Evolutionary conservation across 2,888 invertebrate species (phyloP).

Genomic region (Synergus umbraculus): DNA sequence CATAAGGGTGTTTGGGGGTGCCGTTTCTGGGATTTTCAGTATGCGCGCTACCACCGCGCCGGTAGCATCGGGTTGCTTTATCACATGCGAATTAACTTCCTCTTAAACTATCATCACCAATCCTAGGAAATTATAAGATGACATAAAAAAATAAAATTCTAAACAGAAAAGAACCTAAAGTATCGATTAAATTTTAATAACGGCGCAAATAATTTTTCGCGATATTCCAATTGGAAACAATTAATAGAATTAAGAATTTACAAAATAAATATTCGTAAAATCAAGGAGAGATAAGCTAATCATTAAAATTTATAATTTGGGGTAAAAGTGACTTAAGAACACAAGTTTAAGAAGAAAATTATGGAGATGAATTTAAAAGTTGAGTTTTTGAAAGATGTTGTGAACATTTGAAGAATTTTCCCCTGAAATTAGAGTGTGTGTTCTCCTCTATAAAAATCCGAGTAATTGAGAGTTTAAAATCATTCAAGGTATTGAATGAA

Average conservation of each 20-base stretch:
- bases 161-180: background rate
- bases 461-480: background rate
- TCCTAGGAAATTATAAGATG: background rate
- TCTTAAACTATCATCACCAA: background rate
- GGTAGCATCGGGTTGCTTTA: conserved; percentile 50
- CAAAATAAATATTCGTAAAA: background rate
- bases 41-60: conserved; percentile 72
- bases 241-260: background rate
- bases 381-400: background rate
- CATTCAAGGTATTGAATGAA: background rate
- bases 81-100: conserved; percentile 36
- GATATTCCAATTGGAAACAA: background rate
- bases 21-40: conserved; percentile 67
- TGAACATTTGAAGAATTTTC: background rate
- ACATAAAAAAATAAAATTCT: background rate
- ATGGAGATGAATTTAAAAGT: background rate
- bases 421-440: too few species aligned
- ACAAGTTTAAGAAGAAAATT: background rate
- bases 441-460: background rate
- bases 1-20: conserved; percentile 38
- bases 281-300: background rate
- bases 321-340: too few species aligned
- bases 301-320: background rate
- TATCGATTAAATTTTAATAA: background rate
- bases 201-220: background rate